Conservation (phyloP, 2,888 invertebrate genomes). For the Drosophila kanekoi region DNA sequence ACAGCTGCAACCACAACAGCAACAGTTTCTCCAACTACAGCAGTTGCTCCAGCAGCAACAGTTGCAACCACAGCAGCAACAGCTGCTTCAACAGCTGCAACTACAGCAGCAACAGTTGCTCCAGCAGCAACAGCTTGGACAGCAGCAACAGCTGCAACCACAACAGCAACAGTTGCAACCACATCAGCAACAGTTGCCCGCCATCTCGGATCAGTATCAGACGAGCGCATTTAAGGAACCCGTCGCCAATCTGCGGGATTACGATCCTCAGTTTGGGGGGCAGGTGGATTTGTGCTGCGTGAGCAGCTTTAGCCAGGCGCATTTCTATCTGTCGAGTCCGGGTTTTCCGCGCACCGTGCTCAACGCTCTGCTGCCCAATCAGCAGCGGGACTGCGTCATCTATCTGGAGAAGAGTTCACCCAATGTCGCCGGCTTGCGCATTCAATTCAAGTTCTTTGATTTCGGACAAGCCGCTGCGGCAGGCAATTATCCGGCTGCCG, state of each 20-base stretch:
- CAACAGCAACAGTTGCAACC: constrained; percentile 43
- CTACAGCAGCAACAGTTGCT: constrained; percentile 31
- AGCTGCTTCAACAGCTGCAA: constrained; percentile 8
- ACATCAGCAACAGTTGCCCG: constrained; percentile 57
- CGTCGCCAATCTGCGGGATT: constrained; percentile 56
- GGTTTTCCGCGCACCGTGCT: constrained; percentile 86
- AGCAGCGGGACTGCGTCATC: constrained; percentile 86
- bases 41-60: constrained; percentile 18
- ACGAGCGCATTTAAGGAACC: constrained; percentile 57
- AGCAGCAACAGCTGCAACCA: constrained; percentile 25
- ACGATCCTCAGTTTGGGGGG: constrained; percentile 61
- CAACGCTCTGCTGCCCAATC: constrained; percentile 75
- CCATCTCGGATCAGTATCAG: constrained; percentile 67
- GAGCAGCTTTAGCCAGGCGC: constrained; percentile 84
- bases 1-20: constrained; percentile 34
- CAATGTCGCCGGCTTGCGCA: constrained; percentile 86
- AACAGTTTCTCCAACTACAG: constrained; percentile 29
- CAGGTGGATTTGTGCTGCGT: constrained; percentile 84
- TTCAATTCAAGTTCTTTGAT: constrained; percentile 87
- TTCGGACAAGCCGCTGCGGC: constrained; percentile 82
- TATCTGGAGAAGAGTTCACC: constrained; percentile 85
- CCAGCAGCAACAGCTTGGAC: constrained; percentile 19
- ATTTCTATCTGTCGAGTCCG: constrained; percentile 87
- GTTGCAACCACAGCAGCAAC: constrained; percentile 19
- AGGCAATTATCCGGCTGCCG: constrained; percentile 11